phyloP scores from a whole-genome alignment of 2,797 vertebrate species.

The Argya squamiceps region DNA sequence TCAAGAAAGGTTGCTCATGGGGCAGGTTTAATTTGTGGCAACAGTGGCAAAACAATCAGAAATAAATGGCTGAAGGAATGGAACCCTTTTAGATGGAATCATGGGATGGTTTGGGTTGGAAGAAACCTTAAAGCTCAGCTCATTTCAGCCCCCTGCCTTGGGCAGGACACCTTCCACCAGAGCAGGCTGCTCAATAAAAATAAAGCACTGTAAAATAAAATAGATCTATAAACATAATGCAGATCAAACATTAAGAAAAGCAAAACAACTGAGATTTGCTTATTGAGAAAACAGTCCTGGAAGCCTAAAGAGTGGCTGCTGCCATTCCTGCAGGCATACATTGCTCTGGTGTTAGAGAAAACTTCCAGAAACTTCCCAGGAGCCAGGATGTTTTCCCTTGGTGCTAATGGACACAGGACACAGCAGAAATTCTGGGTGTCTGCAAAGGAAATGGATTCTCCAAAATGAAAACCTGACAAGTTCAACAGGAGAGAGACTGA shows the following conservation, averaged over 20 bases:
- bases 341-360: not conserved
- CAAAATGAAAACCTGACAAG: not conserved
- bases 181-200: not conserved
- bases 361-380: not conserved
- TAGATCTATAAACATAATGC: not conserved
- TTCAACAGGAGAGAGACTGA: not conserved
- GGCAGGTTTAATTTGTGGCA: not conserved
- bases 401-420: not conserved
- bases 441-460: not conserved
- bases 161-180: not conserved
- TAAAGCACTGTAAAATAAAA: not conserved
- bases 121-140: not conserved
- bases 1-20: not conserved
- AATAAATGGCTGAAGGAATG: not conserved
- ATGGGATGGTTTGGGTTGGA: not conserved
- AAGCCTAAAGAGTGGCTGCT: not conserved
- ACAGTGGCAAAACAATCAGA: not conserved
- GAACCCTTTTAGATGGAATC: not conserved
- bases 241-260: not conserved
- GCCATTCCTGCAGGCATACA: not conserved
- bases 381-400: not conserved
- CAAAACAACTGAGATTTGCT: not conserved
- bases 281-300: not conserved
- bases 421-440: not conserved
- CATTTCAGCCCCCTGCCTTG: not conserved